Percentiles rank a stretch among this genome's conserved stretches.
These are phyloP conservation scores for Pollenia labialis DNA, from an alignment of 2,888 invertebrate species.

Conservation along the genomic window DNA sequence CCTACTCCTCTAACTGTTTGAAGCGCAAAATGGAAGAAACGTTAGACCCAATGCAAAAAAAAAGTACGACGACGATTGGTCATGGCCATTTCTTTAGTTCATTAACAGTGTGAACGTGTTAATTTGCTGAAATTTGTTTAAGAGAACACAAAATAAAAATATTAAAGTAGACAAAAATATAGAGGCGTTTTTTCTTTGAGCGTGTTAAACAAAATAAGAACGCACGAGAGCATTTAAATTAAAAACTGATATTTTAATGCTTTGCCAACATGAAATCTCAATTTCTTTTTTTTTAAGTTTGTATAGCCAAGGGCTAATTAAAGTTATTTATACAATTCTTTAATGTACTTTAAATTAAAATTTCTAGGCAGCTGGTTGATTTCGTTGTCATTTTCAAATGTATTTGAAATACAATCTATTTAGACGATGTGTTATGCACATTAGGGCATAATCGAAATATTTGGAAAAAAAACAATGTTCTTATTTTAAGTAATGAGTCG, in stretches of 20 bases:
- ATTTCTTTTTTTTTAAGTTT: background rate
- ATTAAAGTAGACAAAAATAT: slow-evolving; percentile 1
- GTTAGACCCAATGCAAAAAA: background rate
- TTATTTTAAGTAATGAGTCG: too few species aligned
- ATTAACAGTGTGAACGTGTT: slow-evolving; percentile 70
- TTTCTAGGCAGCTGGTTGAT: too few species aligned
- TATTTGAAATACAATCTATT: too few species aligned
- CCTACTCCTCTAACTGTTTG: background rate
- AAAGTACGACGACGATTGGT: slow-evolving; percentile 25
- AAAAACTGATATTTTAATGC: slow-evolving; percentile 27
- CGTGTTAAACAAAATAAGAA: background rate
- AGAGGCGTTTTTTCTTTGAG: background rate
- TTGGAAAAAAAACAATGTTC: too few species aligned
- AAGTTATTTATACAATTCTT: background rate
- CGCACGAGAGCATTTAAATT: background rate
- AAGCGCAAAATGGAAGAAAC: background rate
- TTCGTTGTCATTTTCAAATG: too few species aligned
- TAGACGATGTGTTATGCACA: too few species aligned
- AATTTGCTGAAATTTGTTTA: slow-evolving; percentile 54
- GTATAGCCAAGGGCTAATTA: slow-evolving; percentile 8
- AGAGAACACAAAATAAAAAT: slow-evolving; percentile 25
- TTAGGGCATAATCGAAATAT: too few species aligned
- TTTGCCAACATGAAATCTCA: slow-evolving; percentile 42
- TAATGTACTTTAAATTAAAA: too few species aligned
- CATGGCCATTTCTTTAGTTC: slow-evolving; percentile 33